A percentile compares a stretch with the other conserved stretches of the same genome.
Conservation (phyloP, 2,113 vertebrate genomes). For the Microcebus ravelobensis region DNA sequence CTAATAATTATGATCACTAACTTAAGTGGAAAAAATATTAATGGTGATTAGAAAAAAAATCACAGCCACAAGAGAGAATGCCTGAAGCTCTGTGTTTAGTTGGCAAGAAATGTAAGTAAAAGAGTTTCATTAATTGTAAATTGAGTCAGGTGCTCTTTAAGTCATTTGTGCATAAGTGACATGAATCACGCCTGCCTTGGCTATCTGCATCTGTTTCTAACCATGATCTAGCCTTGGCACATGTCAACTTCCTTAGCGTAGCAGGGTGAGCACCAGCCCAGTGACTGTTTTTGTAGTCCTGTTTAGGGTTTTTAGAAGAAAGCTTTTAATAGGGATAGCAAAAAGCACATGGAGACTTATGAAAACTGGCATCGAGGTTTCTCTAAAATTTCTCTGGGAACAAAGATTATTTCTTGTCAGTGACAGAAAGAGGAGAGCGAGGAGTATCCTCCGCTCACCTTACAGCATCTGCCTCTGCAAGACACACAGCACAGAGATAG, state of each 20-base stretch:
- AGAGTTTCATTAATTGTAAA: constrained; percentile 81
- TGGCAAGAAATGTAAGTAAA: constrained; percentile 73
- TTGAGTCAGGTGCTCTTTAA: constrained; percentile 73
- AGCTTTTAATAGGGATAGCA: background rate
- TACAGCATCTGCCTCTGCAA: background rate
- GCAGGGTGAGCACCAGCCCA: background rate
- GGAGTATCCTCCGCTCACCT: background rate
- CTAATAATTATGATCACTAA: constrained; percentile 62
- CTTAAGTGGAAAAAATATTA: constrained; percentile 74
- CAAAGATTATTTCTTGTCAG: background rate
- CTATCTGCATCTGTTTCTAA: constrained; percentile 6
- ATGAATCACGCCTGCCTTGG: constrained; percentile 76
- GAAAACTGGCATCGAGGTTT: background rate
- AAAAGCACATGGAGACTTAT: background rate
- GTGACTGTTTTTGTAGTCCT: background rate
- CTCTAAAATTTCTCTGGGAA: constrained; percentile 4
- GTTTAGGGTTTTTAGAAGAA: background rate
- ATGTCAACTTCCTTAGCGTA: background rate
- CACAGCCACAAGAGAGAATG: constrained; percentile 76
- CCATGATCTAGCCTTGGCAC: background rate
- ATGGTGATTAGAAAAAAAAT: constrained; percentile 73
- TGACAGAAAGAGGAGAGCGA: background rate
- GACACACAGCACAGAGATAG: background rate
- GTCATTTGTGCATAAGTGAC: constrained; percentile 62
- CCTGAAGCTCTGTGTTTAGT: constrained; percentile 76